Base-by-base conservation (phyloP, 35 echinoderm and acorn worm species). In the Lytechinus variegatus region DNA sequence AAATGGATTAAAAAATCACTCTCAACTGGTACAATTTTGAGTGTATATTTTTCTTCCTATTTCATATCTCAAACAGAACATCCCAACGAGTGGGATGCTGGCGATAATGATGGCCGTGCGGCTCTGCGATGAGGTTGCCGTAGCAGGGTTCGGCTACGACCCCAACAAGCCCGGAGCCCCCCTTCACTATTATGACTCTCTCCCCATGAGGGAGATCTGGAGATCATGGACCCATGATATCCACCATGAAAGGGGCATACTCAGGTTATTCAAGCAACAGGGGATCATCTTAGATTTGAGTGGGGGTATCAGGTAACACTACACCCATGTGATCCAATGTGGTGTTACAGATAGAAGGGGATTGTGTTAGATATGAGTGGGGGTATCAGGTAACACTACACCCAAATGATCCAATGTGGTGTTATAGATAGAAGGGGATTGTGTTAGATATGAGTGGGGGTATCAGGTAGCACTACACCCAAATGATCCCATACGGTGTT, bases 181-280 rank as follows among this genome's bases (percentile, higher is more conserved):
- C 21, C 95, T 99, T 6, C 98, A 99, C 89, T 99, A 99, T 86
- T 99, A 99, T 56, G 98, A 99, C 86, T 96, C 94, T 16, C 94
- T 95, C 3, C 98, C 94, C 9, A 99, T 99, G 98, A 95, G 90
- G 14, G 95, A 97, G 21, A 97, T 97, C 9, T 97, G 95, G 60
- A 89, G 55, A 44, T 96, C 96, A 2, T 96, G 94, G 91, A 99
- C 98, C 21, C 98, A 99, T 86, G 89, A 97, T 61, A 92, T 99
- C 1, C 95, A 86, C 95, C 95, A 95, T 52, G 98, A 99, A 94
- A 93, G 91, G 12, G 94, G 56, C 5, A 95, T 96, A 54, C 95
- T 99, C 3, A 28, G 28, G 19, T 86, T 92, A 54, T 27, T 99
- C 52, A 97, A 96, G 53, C 94, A 97, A 54, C 96, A 98, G 61